Evolutionary conservation across 2,888 invertebrate species (phyloP).

Genomic region (Eupithecia abbreviata): DNA sequence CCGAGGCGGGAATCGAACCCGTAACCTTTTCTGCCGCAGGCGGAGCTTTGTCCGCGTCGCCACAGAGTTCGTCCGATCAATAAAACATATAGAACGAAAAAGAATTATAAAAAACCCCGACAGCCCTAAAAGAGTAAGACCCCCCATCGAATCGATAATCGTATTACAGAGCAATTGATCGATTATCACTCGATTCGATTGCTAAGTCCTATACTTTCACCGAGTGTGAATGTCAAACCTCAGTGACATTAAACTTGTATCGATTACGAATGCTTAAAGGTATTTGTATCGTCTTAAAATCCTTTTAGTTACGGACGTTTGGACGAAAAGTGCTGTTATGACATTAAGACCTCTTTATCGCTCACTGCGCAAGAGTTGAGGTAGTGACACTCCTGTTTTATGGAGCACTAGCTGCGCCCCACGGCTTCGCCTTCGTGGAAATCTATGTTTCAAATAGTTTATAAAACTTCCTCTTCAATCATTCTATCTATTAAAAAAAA

Average conservation of each 20-base stretch:
- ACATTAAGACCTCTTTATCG: slow-evolving; percentile 38
- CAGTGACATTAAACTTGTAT: slow-evolving; percentile 67
- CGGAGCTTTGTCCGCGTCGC: too few relatives aligned
- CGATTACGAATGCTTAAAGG: slow-evolving; percentile 49
- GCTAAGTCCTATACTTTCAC: slow-evolving; percentile 74
- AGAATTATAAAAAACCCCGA: slow-evolving; percentile 36
- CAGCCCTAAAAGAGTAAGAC: slow-evolving; percentile 35
- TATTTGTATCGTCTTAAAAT: slow-evolving; percentile 65
- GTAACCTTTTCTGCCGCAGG: too few relatives aligned
- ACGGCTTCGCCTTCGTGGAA: too few relatives aligned
- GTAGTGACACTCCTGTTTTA: slow-evolving; percentile 21
- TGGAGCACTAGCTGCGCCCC: not conserved
- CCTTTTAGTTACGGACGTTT: slow-evolving; percentile 69
- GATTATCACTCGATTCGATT: slow-evolving; percentile 45
- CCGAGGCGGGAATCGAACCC: too few relatives aligned
- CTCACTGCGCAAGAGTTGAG: slow-evolving; percentile 27
- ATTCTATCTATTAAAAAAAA: too few relatives aligned
- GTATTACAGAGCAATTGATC: slow-evolving; percentile 45
- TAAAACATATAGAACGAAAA: not conserved
- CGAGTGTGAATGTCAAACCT: slow-evolving; percentile 75
- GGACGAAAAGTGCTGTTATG: slow-evolving; percentile 45
- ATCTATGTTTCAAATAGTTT: too few relatives aligned
- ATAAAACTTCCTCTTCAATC: too few relatives aligned
- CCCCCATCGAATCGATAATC: slow-evolving; percentile 47
- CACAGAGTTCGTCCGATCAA: too few relatives aligned